A percentile compares a stretch with the other conserved stretches of the same genome.
These are phyloP conservation scores for Sebastes kiyomatsui DNA, from an alignment of 2,797 vertebrate genomes.

Conservation along the genomic window DNA sequence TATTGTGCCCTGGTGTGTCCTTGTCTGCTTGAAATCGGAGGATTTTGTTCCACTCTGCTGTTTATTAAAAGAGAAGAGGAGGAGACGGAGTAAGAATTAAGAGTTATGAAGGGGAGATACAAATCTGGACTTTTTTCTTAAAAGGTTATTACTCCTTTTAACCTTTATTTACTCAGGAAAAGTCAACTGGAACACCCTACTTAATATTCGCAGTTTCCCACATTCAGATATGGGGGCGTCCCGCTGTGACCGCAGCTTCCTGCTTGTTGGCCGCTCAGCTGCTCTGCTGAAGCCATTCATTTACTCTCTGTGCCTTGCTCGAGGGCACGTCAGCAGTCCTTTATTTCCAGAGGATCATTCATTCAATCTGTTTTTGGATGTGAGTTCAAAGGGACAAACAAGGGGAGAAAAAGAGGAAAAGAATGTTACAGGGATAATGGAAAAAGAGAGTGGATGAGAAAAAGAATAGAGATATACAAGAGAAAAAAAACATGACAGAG, in stretches of 20 bases:
- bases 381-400: background rate
- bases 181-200: slow-evolving; percentile 7
- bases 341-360: background rate
- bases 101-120: slow-evolving; percentile 35
- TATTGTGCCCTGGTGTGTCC: slow-evolving; percentile 10
- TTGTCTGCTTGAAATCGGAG: slow-evolving; percentile 40
- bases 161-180: slow-evolving; percentile 36
- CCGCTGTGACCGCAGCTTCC: slow-evolving; percentile 32
- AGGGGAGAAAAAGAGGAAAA: background rate
- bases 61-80: slow-evolving; percentile 58
- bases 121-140: slow-evolving; percentile 21
- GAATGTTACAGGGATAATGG: background rate
- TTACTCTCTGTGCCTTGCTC: slow-evolving; percentile 11
- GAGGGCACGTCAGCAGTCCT: background rate
- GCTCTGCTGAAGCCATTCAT: slow-evolving; percentile 8
- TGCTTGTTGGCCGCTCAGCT: slow-evolving; percentile 4
- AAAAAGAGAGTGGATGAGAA: slow-evolving; percentile 6
- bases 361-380: background rate
- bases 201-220: slow-evolving; percentile 50
- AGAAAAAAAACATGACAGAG: background rate
- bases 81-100: slow-evolving; percentile 25
- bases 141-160: slow-evolving; percentile 39
- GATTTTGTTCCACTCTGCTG: slow-evolving; percentile 40
- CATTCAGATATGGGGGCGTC: slow-evolving; percentile 21
- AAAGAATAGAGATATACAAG: slow-evolving; percentile 11